These are phyloP conservation scores for Heterohyrax brucei DNA, from an alignment of 2,797 vertebrate genomes.

Conservation along the genomic window DNA sequence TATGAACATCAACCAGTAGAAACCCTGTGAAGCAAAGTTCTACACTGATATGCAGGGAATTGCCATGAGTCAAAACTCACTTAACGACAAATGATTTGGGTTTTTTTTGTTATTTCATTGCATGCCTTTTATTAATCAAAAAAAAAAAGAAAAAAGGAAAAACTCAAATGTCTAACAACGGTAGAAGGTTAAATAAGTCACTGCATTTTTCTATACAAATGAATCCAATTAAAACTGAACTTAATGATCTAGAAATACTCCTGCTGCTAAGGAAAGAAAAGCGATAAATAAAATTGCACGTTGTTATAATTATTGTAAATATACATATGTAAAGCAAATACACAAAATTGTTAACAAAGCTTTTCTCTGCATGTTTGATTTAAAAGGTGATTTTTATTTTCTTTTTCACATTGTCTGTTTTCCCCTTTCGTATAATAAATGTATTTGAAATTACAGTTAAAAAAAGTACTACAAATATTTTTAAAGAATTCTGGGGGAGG, in stretches of 20 bases:
- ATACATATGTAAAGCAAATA: constrained; percentile 43
- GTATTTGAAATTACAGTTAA: constrained; percentile 43
- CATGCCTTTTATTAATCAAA: constrained; percentile 54
- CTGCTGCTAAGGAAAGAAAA: background rate
- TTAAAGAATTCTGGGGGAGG: background rate
- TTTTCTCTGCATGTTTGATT: constrained; percentile 43
- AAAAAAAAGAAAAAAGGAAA: constrained; percentile 28
- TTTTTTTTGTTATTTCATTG: background rate
- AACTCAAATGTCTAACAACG: constrained; percentile 48
- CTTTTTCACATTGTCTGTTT: constrained; percentile 61
- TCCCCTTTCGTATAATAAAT: constrained; percentile 5
- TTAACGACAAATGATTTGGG: background rate
- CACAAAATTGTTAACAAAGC: constrained; percentile 21
- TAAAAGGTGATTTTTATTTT: constrained; percentile 67
- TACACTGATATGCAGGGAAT: background rate
- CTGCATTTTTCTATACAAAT: constrained; percentile 63
- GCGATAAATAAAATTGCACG: constrained; percentile 47
- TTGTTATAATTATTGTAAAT: constrained; percentile 63
- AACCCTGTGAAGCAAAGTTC: background rate
- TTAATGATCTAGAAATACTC: constrained; percentile 59
- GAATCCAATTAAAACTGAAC: constrained; percentile 8
- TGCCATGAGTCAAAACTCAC: background rate
- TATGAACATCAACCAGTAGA: background rate
- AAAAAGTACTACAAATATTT: constrained; percentile 34
- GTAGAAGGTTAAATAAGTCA: constrained; percentile 62